These are phyloP conservation scores for Drosophila melanica DNA, from an alignment of 1,140 invertebrate species.

Conservation along the genomic window DNA sequence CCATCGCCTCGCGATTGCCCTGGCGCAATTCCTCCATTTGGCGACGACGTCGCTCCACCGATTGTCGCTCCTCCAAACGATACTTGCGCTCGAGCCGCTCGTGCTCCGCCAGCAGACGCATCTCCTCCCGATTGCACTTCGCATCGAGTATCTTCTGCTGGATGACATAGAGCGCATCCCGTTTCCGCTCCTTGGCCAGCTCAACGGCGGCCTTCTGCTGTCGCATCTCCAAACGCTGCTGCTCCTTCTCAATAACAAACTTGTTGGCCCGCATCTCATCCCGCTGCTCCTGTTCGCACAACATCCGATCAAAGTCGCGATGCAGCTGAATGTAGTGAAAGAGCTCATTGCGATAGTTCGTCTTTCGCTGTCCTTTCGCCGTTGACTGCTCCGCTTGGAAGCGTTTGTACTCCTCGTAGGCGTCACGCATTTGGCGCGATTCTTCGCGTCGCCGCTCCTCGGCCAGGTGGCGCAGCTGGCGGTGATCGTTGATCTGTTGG, in stretches of 20 bases:
- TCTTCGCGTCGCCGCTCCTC: constrained; percentile 57
- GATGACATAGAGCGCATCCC: constrained; percentile 49
- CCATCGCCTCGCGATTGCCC: constrained; percentile 56
- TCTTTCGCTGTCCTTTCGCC: constrained; percentile 26
- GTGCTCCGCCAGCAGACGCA: constrained; percentile 64
- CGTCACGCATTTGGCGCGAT: constrained; percentile 38
- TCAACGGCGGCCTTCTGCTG: constrained; percentile 50
- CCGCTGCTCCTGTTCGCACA: constrained; percentile 65
- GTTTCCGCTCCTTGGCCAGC: constrained; percentile 45
- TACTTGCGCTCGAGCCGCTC: constrained; percentile 67
- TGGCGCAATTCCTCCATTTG: constrained; percentile 49
- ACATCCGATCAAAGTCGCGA: constrained; percentile 46
- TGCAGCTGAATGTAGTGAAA: constrained; percentile 53
- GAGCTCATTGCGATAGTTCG: constrained; percentile 56
- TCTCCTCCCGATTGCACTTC: constrained; percentile 67
- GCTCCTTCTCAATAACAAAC: constrained; percentile 56
- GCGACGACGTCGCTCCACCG: constrained; percentile 44
- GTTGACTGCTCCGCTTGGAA: constrained; percentile 39
- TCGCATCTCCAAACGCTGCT: constrained; percentile 28
- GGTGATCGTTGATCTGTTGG: constrained; percentile 62
- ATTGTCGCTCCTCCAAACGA: constrained; percentile 51
- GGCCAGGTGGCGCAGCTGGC: constrained; percentile 54
- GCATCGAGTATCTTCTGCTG: constrained; percentile 69
- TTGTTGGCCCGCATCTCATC: constrained; percentile 60
- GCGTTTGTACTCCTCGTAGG: constrained; percentile 52